Evolutionary conservation across 2,113 vertebrate genomes (phyloP).

Genomic region (Anolis carolinensis): DNA sequence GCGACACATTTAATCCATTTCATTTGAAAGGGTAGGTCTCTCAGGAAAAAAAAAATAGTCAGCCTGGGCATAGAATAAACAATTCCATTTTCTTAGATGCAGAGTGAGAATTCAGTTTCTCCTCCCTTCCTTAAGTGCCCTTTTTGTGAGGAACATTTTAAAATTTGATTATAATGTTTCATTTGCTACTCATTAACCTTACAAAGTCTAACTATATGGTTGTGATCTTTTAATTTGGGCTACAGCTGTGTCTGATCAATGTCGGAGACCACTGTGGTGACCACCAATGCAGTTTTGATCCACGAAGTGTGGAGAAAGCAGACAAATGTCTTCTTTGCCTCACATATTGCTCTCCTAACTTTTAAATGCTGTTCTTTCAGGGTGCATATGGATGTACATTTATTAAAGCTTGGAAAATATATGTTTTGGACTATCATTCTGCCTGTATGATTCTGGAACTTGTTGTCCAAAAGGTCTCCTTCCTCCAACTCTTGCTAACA

Average conservation of each 20-base stretch:
- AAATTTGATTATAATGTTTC: conserved; percentile 5
- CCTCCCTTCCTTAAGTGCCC: neutral
- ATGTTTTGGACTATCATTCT: too few species aligned
- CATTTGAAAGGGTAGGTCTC: conserved; percentile 61
- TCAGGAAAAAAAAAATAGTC: conserved; percentile 57
- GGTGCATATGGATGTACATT: neutral
- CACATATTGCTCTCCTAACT: too few species aligned
- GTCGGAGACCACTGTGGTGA: neutral
- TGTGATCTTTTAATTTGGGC: neutral
- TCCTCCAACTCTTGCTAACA: too few species aligned
- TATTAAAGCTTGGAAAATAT: neutral
- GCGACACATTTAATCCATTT: conserved; percentile 68
- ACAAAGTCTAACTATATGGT: neutral
- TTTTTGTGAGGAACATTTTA: neutral
- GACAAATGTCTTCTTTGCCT: neutral
- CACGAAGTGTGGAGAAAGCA: neutral
- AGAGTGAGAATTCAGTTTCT: neutral
- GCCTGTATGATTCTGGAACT: too few species aligned
- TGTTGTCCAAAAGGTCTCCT: too few species aligned
- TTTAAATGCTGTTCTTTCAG: neutral
- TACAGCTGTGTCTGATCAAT: neutral
- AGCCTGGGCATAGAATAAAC: conserved; percentile 37
- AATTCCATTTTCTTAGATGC: conserved; percentile 23
- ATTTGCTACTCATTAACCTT: neutral
- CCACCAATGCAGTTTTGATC: neutral